Evolutionary conservation across 1,140 invertebrate species (phyloP).

Genomic region (Lepidostoma basale): DNA sequence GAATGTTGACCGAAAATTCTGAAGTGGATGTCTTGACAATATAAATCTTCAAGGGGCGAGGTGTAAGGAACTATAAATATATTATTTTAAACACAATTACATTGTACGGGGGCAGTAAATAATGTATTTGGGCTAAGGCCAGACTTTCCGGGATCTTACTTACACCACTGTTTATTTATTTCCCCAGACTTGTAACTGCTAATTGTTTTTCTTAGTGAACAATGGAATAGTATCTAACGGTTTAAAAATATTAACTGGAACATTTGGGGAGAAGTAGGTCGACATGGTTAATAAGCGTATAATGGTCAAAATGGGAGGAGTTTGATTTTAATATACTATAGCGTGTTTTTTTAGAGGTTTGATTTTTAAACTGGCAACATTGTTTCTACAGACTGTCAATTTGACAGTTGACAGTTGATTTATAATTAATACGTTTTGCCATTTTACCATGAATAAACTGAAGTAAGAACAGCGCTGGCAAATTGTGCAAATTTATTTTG

Average conservation of each 20-base stretch:
- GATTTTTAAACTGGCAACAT: no score
- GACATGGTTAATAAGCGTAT: not conserved
- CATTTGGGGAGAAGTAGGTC: not conserved
- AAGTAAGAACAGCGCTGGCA: no score
- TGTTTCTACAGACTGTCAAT: no score
- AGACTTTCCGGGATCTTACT: not conserved
- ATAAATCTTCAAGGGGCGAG: not conserved
- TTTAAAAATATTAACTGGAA: not conserved
- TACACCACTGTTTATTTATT: not conserved
- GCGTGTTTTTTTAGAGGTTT: no score
- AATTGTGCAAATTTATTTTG: no score
- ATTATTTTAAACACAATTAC: constrained; percentile 23
- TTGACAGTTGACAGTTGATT: no score
- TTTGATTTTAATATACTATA: no score
- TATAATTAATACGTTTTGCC: no score
- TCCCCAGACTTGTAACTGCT: not conserved
- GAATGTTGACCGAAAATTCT: no score
- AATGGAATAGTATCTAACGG: not conserved
- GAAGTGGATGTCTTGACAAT: no score
- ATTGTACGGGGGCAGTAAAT: not conserved
- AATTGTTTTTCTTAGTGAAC: not conserved
- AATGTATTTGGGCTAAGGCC: constrained; percentile 22
- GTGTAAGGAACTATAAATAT: constrained; percentile 7
- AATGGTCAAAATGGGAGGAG: no score
- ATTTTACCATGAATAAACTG: no score